Base-by-base conservation (phyloP, 2,888 invertebrate genomes). In the Camponotus fellah region DNA sequence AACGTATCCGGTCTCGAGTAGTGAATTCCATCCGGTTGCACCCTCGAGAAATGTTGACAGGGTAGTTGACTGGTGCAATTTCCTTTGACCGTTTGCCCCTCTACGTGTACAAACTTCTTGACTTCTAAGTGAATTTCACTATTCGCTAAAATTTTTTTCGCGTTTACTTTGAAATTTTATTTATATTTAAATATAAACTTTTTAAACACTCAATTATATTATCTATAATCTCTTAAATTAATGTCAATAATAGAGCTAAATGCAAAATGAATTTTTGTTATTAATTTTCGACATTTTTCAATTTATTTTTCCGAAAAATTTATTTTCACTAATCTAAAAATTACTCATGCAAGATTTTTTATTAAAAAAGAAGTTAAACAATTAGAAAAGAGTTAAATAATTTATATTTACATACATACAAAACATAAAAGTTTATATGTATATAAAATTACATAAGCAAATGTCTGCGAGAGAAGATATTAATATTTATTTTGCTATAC, bases 21-120 rank as follows among this genome's bases (percentile, higher is more conserved):
- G 9, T 10, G 32, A 83, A 32, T 32, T n/a, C n/a, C 53, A 17
- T 26, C 43, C 58, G 56, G 66, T 82, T 82, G 65, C 56, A 81
- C 58, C n/a, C 69, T n/a, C n/a, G 84, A 77, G 84, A 77, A 62
- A 87, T 37, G 40, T 21, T 17, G 56, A 21, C 34, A 14, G 10
- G 26, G 46, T 65, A 58, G 26, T 26, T 26, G 26, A 77, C 79
- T 84, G 71, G 74, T 81, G 79, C 86, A 86, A 87, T 88, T 87
- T 86, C 72, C 82, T 82, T 58, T 60, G 68, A 64, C 34, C 66
- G 9, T 56, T 69, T 58, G 32, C 2, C n/a, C 14, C 32, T 32
- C 32, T 32, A 77, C 32, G 10, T 65, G 37, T 65, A 46, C n/a
- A 69, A 79, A 79, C n/a, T 58, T 43, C 43, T 79, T 43, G 26